Evolutionary conservation across 2,888 invertebrate species (phyloP).

Genomic region (Cephus sareptanus): DNA sequence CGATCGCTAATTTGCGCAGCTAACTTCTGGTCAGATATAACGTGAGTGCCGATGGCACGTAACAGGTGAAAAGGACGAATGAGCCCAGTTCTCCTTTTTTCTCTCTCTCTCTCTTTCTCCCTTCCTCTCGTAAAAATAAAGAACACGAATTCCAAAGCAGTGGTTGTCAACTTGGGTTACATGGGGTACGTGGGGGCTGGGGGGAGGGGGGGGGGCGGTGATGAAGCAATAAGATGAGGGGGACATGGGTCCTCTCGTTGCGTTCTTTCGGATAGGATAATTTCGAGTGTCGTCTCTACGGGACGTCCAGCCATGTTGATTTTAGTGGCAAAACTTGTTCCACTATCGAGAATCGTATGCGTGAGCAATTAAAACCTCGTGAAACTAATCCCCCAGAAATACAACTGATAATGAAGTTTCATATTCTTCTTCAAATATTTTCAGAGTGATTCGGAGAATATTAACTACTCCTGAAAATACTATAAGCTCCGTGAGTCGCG

Average conservation of each 20-base stretch:
- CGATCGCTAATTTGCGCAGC: background rate
- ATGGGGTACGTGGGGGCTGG: background rate
- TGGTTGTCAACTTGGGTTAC: slow-evolving; percentile 49
- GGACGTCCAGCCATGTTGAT: background rate
- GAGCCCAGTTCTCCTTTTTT: slow-evolving; percentile 1
- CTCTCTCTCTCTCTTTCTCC: slow-evolving; percentile 4
- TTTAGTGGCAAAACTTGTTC: background rate
- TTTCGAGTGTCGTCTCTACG: background rate
- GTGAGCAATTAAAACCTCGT: background rate
- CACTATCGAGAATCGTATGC: background rate
- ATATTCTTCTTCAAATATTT: background rate
- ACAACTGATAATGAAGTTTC: background rate
- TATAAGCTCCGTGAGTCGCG: slow-evolving; percentile 7
- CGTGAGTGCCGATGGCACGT: slow-evolving; percentile 26
- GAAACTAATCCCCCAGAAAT: background rate
- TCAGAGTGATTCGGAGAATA: background rate
- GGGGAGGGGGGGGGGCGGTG: background rate
- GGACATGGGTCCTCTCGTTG: background rate
- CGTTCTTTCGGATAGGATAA: background rate
- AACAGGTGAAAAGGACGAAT: slow-evolving; percentile 55
- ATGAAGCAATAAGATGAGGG: background rate
- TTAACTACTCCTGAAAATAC: background rate
- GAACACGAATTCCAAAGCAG: slow-evolving; percentile 60
- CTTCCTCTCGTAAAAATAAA: slow-evolving; percentile 53
- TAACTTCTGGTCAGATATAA: background rate